phyloP scores from a whole-genome alignment of 2,797 vertebrate species.

The Salarias fasciatus region DNA sequence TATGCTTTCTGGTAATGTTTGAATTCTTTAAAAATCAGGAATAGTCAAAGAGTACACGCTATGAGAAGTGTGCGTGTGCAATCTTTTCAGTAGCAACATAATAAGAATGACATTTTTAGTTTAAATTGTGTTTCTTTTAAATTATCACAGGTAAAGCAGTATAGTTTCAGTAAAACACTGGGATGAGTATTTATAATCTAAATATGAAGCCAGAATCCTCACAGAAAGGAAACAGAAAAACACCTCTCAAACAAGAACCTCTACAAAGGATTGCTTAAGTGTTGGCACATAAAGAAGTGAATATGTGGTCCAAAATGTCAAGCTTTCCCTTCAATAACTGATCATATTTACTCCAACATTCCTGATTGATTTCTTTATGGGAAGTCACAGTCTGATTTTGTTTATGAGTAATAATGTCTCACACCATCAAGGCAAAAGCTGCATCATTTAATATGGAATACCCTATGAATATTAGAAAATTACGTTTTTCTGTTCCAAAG shows the following conservation, averaged over 20 bases:
- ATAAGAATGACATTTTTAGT: no score
- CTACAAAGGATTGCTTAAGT: conserved; percentile 1
- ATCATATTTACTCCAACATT: neutral
- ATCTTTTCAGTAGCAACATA: no score
- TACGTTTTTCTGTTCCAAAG: neutral
- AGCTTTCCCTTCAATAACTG: conserved; percentile 7
- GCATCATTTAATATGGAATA: neutral
- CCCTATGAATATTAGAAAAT: conserved; percentile 3
- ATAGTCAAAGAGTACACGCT: no score
- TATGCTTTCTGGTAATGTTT: no score
- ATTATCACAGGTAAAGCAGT: no score
- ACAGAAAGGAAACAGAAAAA: neutral
- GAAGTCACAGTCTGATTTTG: conserved; percentile 2
- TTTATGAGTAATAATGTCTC: neutral
- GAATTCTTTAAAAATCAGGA: no score
- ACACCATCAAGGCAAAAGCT: neutral
- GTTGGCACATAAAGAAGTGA: neutral
- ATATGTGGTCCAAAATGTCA: neutral
- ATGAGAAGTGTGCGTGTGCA: neutral
- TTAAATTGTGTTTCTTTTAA: no score
- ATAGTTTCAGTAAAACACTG: no score
- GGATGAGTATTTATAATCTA: neutral
- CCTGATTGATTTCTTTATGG: neutral
- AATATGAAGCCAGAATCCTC: neutral
- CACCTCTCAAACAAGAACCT: neutral